phyloP scores from a whole-genome alignment of 2,797 vertebrate genomes.

The Platalea minor region DNA sequence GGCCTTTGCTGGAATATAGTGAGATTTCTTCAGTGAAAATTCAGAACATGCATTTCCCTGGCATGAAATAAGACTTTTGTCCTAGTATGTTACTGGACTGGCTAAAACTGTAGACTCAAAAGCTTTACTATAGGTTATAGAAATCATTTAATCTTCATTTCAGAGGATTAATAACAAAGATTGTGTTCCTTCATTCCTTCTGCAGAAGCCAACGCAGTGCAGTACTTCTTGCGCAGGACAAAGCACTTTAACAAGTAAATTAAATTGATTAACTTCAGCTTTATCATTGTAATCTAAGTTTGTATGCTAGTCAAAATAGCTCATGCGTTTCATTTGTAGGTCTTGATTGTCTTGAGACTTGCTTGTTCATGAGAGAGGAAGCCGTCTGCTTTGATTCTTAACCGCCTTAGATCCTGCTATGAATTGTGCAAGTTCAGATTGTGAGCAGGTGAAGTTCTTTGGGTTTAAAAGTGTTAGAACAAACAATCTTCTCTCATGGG shows the following conservation, averaged over 20 bases:
- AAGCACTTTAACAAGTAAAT: slow-evolving; percentile 23
- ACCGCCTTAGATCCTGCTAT: neutral
- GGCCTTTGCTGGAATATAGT: neutral
- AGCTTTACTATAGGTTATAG: neutral
- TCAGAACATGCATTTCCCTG: neutral
- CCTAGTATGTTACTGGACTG: neutral
- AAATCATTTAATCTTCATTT: slow-evolving; percentile 19
- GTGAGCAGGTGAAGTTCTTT: neutral
- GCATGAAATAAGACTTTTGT: slow-evolving; percentile 3
- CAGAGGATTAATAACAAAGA: slow-evolving; percentile 7
- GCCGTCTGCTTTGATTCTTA: slow-evolving; percentile 36
- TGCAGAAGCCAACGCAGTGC: neutral
- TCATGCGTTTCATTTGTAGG: slow-evolving; percentile 15
- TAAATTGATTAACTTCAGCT: slow-evolving; percentile 37
- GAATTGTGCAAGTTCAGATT: neutral
- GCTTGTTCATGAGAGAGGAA: slow-evolving; percentile 14
- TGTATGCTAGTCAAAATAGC: slow-evolving; percentile 38
- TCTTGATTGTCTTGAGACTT: slow-evolving; percentile 42
- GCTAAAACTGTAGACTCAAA: neutral
- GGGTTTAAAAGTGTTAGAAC: neutral
- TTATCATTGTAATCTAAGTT: slow-evolving; percentile 26
- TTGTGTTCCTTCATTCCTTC: neutral
- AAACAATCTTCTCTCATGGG: neutral
- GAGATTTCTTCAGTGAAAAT: neutral
- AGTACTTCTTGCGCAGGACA: neutral